A percentile compares a stretch with the other conserved stretches of the same genome.
These are phyloP conservation scores for Barbus barbus DNA, from an alignment of 2,113 vertebrate species.

Conservation along the genomic window DNA sequence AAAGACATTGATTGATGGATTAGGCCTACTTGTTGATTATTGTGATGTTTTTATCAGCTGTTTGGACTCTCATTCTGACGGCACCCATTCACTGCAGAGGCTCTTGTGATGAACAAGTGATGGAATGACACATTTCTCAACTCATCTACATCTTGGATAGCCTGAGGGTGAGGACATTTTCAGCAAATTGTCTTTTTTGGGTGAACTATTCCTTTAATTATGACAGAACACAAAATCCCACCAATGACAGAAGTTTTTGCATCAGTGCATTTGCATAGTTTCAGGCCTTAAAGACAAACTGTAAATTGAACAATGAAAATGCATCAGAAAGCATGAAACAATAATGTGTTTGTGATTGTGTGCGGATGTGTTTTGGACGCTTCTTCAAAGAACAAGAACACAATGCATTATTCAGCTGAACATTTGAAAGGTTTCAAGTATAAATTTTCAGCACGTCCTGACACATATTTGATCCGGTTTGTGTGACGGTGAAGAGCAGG, in stretches of 20 bases:
- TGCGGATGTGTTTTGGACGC: not conserved
- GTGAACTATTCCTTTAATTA: not conserved
- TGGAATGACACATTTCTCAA: no score
- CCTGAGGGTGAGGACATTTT: not conserved
- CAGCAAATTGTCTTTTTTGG: not conserved
- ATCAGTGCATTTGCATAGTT: not conserved
- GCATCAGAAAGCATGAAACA: not conserved
- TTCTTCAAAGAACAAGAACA: not conserved
- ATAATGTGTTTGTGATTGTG: not conserved
- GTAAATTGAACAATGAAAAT: not conserved
- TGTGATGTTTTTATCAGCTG: not conserved
- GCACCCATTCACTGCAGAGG: no score
- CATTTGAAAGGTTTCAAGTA: not conserved
- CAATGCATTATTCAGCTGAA: conserved; percentile 6
- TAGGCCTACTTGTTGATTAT: not conserved
- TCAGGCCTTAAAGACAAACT: not conserved
- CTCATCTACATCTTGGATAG: no score
- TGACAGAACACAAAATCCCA: not conserved
- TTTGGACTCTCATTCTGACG: no score
- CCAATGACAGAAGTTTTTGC: not conserved
- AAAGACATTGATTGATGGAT: no score
- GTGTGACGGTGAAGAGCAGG: not conserved
- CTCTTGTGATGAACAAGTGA: no score
- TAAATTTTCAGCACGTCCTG: not conserved
- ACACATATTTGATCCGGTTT: not conserved